Percentiles rank a stretch among this genome's conserved stretches.
phyloP scores from a whole-genome alignment of 2,888 invertebrate species.

The Tipula helvola region DNA sequence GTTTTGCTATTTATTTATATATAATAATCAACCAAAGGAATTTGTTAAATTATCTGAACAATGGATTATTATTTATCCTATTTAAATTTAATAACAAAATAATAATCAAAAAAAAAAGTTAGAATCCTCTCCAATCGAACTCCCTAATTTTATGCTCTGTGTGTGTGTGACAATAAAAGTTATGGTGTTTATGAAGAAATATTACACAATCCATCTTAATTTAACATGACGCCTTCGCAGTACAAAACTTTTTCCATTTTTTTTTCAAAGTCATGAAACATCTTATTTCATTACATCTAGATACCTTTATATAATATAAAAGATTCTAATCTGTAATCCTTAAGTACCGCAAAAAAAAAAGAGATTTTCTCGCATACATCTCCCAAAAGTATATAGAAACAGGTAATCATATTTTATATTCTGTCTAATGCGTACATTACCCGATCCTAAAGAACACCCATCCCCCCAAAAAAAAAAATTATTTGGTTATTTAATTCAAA shows the following conservation, averaged over 20 bases:
- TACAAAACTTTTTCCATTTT: not conserved
- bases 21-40: not conserved
- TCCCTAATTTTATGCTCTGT: not conserved
- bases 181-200: not conserved
- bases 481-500: not conserved
- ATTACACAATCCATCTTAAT: not conserved
- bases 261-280: not conserved
- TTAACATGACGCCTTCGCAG: not conserved
- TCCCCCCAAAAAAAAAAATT: not conserved
- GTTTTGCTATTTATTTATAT: not conserved
- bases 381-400: not conserved
- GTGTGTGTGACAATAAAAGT: not conserved
- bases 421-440: not conserved
- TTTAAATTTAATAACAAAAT: not conserved
- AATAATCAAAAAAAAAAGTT: not conserved
- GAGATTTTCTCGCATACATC: not conserved
- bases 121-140: not conserved
- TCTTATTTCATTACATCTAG: not conserved
- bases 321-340: not conserved
- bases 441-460: not conserved
- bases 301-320: not conserved
- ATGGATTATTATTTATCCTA: not conserved
- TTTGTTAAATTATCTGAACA: not conserved
- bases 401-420: not conserved
- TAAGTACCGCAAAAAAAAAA: not conserved